Percentiles rank a stretch among this genome's conserved stretches.
Conservation (phyloP, 2,888 invertebrate species). For the Rapana venosa region DNA sequence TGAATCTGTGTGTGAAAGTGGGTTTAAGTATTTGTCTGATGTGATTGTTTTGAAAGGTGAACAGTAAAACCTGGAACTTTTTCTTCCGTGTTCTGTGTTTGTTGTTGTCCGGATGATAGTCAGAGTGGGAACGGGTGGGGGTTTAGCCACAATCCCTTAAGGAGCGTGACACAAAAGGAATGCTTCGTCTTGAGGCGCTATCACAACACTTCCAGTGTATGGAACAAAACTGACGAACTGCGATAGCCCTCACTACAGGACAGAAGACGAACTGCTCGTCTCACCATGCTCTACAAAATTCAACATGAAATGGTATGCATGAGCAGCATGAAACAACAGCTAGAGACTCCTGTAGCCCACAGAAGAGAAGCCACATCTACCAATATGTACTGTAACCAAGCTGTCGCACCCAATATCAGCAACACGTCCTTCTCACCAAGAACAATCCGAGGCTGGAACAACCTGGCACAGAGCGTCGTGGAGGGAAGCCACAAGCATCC, state of each 20-base stretch:
- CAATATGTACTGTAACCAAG: not conserved
- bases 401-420: not conserved
- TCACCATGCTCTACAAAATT: not conserved
- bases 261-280: not conserved
- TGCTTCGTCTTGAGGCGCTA: not conserved
- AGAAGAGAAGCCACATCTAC: constrained; percentile 6
- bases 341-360: not conserved
- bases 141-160: too few relatives aligned
- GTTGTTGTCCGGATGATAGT: too few relatives aligned
- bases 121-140: too few relatives aligned
- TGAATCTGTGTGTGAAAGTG: too few relatives aligned
- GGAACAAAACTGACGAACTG: not conserved
- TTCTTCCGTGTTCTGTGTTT: too few relatives aligned
- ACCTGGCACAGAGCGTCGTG: not conserved
- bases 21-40: too few relatives aligned
- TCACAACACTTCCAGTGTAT: not conserved
- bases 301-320: not conserved
- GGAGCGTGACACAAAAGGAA: too few relatives aligned
- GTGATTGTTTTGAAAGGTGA: too few relatives aligned
- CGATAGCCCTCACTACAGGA: not conserved
- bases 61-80: too few relatives aligned
- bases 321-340: not conserved
- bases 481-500: not conserved
- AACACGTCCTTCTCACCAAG: not conserved
- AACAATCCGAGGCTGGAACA: constrained; percentile 3